Percentiles rank a stretch among this genome's conserved stretches.
These are phyloP conservation scores for Pocillopora verrucosa DNA, from an alignment of 64 coral and sea anemone genomes.

Conservation along the genomic window DNA sequence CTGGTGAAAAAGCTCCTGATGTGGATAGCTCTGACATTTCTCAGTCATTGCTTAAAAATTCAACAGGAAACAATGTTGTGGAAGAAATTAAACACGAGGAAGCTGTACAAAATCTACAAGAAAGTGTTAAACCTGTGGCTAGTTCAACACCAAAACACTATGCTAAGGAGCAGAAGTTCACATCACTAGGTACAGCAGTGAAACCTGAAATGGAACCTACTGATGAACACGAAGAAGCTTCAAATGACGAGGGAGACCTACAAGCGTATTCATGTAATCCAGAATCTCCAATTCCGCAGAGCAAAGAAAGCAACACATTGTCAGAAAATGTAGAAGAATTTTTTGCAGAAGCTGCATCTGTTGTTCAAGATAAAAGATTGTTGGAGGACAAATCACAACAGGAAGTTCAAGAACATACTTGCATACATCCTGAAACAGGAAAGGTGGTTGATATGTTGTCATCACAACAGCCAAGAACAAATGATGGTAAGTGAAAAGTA, in stretches of 20 bases:
- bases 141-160: conserved; percentile 18
- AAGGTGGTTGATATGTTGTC: background rate
- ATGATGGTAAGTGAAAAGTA: background rate
- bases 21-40: background rate
- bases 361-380: background rate
- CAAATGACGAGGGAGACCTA: background rate
- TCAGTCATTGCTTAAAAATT: background rate
- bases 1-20: background rate
- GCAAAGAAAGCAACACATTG: background rate
- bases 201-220: background rate
- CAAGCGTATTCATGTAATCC: background rate
- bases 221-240: background rate
- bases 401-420: background rate
- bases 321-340: background rate
- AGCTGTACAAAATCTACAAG: background rate
- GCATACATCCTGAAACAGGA: background rate
- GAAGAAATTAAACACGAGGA: background rate
- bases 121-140: background rate
- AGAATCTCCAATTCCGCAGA: background rate
- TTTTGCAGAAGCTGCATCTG: background rate
- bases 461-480: background rate
- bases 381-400: background rate
- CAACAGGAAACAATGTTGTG: background rate
- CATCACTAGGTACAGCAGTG: background rate
- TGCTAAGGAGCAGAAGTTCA: background rate